Evolutionary conservation across 92 coral and sea anemone genomes (phyloP).

Genomic region (Hydrozoanthus gracilis): DNA sequence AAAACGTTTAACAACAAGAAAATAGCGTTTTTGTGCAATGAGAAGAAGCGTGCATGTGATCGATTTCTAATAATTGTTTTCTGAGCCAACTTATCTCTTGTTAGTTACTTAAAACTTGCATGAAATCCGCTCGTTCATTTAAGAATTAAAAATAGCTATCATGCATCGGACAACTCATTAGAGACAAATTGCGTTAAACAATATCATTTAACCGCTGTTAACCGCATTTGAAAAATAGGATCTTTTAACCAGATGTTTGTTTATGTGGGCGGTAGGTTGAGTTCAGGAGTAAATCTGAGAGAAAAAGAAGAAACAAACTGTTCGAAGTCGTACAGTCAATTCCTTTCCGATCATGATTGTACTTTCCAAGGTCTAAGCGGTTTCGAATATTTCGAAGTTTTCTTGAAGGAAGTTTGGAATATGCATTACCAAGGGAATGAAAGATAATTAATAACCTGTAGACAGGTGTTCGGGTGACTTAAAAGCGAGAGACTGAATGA

Average conservation of each 20-base stretch:
- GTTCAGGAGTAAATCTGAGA: background rate
- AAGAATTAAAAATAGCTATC: background rate
- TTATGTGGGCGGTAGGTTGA: background rate
- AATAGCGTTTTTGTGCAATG: background rate
- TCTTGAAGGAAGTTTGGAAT: background rate
- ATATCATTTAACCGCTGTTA: slow-evolving; percentile 12
- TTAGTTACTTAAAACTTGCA: background rate
- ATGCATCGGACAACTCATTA: background rate
- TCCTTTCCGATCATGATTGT: background rate
- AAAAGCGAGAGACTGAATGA: background rate
- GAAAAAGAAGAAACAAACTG: background rate
- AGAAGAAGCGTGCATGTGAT: background rate
- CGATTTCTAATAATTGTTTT: background rate
- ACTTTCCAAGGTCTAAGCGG: background rate
- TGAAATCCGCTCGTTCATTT: background rate
- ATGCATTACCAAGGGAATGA: background rate
- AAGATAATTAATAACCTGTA: background rate
- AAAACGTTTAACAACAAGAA: background rate
- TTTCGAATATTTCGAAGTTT: background rate
- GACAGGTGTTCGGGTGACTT: background rate
- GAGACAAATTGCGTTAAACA: slow-evolving; percentile 4
- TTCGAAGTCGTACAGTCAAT: background rate
- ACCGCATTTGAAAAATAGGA: slow-evolving; percentile 1
- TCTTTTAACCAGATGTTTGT: background rate
- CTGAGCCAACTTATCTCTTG: background rate